Conservation (phyloP, 2,888 invertebrate species). For the Epistrophella euchroma region DNA sequence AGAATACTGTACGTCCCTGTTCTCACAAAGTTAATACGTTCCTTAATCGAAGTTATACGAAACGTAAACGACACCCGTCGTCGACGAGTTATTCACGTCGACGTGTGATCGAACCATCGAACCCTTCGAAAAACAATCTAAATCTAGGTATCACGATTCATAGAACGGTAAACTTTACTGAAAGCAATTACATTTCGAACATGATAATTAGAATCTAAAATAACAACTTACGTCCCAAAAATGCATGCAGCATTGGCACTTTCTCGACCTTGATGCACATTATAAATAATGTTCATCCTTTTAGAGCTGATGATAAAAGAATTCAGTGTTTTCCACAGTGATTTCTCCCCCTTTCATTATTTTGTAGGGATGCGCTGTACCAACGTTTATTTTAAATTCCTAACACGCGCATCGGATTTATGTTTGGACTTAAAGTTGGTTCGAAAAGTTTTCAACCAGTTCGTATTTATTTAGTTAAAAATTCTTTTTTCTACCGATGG, state of each 20-base stretch:
- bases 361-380: background rate
- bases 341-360: background rate
- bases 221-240: background rate
- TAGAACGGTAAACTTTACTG: background rate
- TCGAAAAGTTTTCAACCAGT: background rate
- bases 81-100: too few species aligned
- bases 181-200: background rate
- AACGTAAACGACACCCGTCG: too few species aligned
- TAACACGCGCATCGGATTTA: slow-evolving; percentile 2
- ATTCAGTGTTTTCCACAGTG: background rate
- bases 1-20: too few species aligned
- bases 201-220: too few species aligned
- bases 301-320: background rate
- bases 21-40: too few species aligned
- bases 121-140: slow-evolving; percentile 1
- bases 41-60: too few species aligned
- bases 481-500: too few species aligned
- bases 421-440: background rate
- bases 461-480: background rate
- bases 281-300: background rate
- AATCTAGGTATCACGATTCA: background rate
- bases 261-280: background rate
- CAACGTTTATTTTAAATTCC: background rate
- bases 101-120: background rate
- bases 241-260: background rate